Evolutionary conservation across 2,113 vertebrate species (phyloP).

Genomic region (Pagrus major): DNA sequence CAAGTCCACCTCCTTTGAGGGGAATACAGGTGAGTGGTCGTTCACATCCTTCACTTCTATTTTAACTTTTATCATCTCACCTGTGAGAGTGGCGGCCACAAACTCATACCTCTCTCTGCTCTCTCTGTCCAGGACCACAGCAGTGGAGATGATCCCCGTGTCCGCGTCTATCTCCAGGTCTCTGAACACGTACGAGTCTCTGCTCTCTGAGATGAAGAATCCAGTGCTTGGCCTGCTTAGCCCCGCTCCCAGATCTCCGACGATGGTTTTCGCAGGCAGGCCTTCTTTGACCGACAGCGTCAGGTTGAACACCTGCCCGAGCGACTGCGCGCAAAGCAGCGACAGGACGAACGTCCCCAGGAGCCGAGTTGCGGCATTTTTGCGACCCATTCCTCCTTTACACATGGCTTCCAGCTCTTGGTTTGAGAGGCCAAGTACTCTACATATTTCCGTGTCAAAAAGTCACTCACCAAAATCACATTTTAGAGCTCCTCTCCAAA

Average conservation of each 20-base stretch:
- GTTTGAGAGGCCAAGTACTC: not conserved
- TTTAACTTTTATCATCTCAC: slow-evolving; percentile 89
- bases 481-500: slow-evolving; percentile 20
- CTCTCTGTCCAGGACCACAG: slow-evolving; percentile 90
- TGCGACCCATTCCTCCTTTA: slow-evolving; percentile 47
- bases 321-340: slow-evolving; percentile 67
- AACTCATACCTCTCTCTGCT: slow-evolving; percentile 88
- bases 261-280: slow-evolving; percentile 88
- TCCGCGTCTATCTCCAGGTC: slow-evolving; percentile 91
- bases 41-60: slow-evolving; percentile 91
- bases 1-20: slow-evolving; percentile 77
- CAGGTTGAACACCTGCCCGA: slow-evolving; percentile 87
- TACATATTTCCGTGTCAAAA: slow-evolving; percentile 40
- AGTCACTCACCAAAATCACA: slow-evolving; percentile 4
- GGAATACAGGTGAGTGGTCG: slow-evolving; percentile 89
- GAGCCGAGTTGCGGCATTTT: slow-evolving; percentile 18
- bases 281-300: slow-evolving; percentile 89
- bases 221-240: slow-evolving; percentile 82
- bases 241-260: slow-evolving; percentile 89
- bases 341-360: slow-evolving; percentile 45
- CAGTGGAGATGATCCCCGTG: slow-evolving; percentile 92
- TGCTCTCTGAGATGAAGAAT: slow-evolving; percentile 92
- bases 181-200: slow-evolving; percentile 90
- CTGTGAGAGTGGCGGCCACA: slow-evolving; percentile 89
- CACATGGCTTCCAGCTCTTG: slow-evolving; percentile 10